These are phyloP conservation scores for Sphenodon punctatus DNA, from an alignment of 2,797 vertebrate species.

Conservation along the genomic window DNA sequence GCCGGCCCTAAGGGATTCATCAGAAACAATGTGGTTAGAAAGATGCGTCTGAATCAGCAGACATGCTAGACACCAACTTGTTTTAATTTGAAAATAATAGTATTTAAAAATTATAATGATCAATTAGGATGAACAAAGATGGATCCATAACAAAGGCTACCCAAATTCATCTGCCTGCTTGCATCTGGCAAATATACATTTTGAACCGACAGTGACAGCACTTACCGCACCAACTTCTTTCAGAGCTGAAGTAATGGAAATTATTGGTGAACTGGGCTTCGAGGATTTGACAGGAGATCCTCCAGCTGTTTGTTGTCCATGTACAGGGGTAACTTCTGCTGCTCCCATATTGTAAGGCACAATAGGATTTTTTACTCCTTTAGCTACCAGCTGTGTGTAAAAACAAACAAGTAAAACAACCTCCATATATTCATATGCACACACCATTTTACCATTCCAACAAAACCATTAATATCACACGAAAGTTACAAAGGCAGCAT, in stretches of 20 bases:
- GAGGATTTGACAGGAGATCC: slow-evolving; percentile 70
- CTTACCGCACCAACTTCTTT: slow-evolving; percentile 93
- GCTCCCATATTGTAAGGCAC: slow-evolving; percentile 67
- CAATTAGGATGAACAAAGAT: neutral
- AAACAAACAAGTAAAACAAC: neutral
- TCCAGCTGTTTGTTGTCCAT: slow-evolving; percentile 70
- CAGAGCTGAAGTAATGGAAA: slow-evolving; percentile 95
- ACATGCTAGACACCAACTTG: too few relatives aligned
- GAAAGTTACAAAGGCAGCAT: neutral
- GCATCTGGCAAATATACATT: too few relatives aligned
- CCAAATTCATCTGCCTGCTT: too few relatives aligned
- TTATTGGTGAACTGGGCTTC: slow-evolving; percentile 75
- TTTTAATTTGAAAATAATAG: too few relatives aligned
- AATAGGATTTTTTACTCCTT: slow-evolving; percentile 79
- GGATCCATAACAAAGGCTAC: neutral
- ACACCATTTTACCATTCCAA: neutral
- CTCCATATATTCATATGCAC: neutral
- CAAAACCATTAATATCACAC: neutral
- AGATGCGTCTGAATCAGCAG: too few relatives aligned
- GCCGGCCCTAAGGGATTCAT: too few relatives aligned
- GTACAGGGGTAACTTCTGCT: slow-evolving; percentile 53
- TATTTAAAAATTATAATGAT: too few relatives aligned
- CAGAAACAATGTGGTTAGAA: too few relatives aligned
- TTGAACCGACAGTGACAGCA: slow-evolving; percentile 49
- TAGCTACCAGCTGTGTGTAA: slow-evolving; percentile 80